Conservation (phyloP, 2,797 vertebrate genomes). For the Neoniphon sammara region DNA sequence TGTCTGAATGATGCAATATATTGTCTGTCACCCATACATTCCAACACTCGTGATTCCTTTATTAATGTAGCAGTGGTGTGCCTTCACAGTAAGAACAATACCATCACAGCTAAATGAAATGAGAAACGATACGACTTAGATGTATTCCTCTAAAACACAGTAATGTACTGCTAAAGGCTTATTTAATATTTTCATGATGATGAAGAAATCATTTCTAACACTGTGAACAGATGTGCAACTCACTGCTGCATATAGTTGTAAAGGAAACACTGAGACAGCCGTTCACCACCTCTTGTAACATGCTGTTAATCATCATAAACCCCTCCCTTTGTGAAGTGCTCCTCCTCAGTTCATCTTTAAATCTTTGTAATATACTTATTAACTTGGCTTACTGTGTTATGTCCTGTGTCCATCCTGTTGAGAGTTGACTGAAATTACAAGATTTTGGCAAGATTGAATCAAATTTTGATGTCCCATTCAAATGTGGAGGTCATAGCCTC, state of each 20-base stretch:
- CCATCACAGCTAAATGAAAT: neutral
- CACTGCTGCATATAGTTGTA: slow-evolving; percentile 28
- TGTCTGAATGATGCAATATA: neutral
- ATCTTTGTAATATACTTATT: neutral
- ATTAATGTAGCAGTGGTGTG: neutral
- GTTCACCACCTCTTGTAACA: neutral
- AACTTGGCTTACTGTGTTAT: slow-evolving; percentile 3
- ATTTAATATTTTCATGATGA: neutral
- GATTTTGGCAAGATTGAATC: slow-evolving; percentile 12
- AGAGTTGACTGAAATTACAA: slow-evolving; percentile 33
- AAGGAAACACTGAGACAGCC: slow-evolving; percentile 11
- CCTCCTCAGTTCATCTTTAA: neutral
- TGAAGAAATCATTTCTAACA: neutral
- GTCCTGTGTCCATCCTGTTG: slow-evolving; percentile 30
- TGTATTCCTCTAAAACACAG: neutral
- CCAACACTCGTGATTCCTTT: neutral
- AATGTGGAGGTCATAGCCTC: neutral
- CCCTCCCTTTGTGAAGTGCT: neutral
- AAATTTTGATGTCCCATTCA: neutral
- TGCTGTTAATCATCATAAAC: neutral
- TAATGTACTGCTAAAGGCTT: neutral
- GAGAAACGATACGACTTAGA: neutral
- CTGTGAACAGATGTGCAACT: neutral
- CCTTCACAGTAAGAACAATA: neutral
- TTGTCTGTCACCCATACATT: neutral